Evolutionary conservation across 2,113 vertebrate genomes (phyloP).

Genomic region (Aptenodytes forsteri): DNA sequence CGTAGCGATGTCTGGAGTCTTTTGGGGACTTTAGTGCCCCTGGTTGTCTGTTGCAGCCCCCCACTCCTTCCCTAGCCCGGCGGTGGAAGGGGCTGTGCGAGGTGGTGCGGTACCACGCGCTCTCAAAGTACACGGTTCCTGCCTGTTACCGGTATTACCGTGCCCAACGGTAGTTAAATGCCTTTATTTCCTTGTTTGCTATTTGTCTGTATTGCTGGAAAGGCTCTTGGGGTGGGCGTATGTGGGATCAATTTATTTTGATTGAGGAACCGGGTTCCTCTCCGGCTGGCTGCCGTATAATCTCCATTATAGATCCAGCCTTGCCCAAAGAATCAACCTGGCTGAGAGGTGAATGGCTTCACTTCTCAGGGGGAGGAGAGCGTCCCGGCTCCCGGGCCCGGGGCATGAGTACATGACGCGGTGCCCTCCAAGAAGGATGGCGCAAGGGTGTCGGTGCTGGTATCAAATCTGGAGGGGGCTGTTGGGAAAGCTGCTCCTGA

Average conservation of each 20-base stretch:
- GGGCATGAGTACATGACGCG: fast-evolving
- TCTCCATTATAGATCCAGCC: fast-evolving
- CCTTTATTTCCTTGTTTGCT: not conserved
- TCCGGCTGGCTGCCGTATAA: fast-evolving
- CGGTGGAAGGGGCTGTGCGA: not conserved
- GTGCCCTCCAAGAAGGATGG: not conserved
- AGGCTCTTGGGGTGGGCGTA: fast-evolving
- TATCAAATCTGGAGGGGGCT: not conserved
- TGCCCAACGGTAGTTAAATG: not conserved
- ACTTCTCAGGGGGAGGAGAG: too few species aligned
- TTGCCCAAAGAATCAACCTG: not conserved
- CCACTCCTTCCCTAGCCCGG: fast-evolving
- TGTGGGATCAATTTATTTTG: not conserved
- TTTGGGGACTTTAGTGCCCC: not conserved
- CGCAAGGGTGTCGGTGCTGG: fast-evolving
- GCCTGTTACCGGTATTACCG: fast-evolving
- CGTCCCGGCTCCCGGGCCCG: fast-evolving
- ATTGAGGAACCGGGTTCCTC: not conserved
- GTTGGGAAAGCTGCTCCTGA: not conserved
- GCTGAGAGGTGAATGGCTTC: not conserved
- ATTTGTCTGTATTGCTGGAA: not conserved
- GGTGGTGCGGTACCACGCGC: not conserved
- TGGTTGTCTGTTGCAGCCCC: not conserved
- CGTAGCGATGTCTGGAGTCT: fast-evolving
- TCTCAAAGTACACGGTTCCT: fast-evolving